Percentiles rank a stretch among this genome's conserved stretches.
Evolutionary conservation across 2,113 vertebrate species (phyloP).

Genomic region (Chloebia gouldiae): DNA sequence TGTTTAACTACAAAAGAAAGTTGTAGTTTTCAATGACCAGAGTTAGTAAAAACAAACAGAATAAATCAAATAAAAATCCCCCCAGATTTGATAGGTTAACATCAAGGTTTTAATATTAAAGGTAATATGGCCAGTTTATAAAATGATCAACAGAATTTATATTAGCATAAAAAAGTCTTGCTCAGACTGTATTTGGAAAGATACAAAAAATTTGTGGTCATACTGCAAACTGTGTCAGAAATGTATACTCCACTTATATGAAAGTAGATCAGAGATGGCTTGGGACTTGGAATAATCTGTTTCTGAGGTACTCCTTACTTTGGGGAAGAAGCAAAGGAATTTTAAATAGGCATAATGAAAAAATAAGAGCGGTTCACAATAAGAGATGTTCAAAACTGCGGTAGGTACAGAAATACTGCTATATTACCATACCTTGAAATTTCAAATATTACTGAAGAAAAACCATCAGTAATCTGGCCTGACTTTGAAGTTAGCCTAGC

Average conservation of each 20-base stretch:
- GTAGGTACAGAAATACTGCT: not conserved
- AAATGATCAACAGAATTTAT: not conserved
- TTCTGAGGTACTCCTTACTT: not conserved
- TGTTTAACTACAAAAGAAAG: not conserved
- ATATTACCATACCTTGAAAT: not conserved
- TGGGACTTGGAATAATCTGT: not conserved
- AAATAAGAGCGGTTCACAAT: not conserved
- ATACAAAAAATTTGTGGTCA: not conserved
- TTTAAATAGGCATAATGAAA: not conserved
- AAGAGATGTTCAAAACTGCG: not conserved
- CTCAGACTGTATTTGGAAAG: not conserved
- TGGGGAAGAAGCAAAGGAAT: not conserved
- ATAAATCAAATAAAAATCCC: rapidly evolving
- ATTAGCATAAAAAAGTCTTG: not conserved
- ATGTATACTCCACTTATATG: not conserved
- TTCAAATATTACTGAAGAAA: not conserved
- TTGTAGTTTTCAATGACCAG: not conserved
- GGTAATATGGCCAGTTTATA: not conserved
- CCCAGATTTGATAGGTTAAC: not conserved
- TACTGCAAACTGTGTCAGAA: not conserved
- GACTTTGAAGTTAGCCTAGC: not conserved
- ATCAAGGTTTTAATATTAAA: not conserved
- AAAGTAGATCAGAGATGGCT: not conserved
- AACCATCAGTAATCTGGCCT: not conserved
- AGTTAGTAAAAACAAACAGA: not conserved